These are phyloP conservation scores for Napeogenes inachia DNA, from an alignment of 2,888 invertebrate genomes.

Conservation along the genomic window DNA sequence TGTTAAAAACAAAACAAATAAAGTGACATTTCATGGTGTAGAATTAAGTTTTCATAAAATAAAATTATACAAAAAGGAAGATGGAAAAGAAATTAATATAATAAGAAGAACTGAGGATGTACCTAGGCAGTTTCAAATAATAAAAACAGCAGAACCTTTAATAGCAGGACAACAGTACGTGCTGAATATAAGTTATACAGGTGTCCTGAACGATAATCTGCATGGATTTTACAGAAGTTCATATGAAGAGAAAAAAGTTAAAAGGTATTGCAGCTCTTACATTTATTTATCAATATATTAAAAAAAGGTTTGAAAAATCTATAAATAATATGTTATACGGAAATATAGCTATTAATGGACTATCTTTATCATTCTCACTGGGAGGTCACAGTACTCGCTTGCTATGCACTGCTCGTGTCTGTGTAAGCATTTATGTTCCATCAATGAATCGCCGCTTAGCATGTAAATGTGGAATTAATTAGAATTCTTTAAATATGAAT, in stretches of 20 bases:
- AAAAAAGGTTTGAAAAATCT: not conserved
- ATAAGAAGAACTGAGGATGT: conserved; percentile 73
- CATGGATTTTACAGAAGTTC: conserved; percentile 91
- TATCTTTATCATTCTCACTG: conserved; percentile 20
- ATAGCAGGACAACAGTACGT: conserved; percentile 79
- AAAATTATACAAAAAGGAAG: conserved; percentile 68
- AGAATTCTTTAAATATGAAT: not conserved
- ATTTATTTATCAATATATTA: not conserved
- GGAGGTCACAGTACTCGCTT: conserved; percentile 19
- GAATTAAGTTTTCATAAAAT: conserved; percentile 81
- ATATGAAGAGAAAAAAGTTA: conserved; percentile 82
- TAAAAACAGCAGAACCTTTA: conserved; percentile 78
- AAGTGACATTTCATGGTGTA: conserved; percentile 85
- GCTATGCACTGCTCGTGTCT: conserved; percentile 17
- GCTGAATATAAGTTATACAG: conserved; percentile 83
- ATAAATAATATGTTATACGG: not conserved
- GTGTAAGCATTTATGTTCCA: conserved; percentile 18
- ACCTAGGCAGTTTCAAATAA: conserved; percentile 82
- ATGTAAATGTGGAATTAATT: conserved; percentile 25
- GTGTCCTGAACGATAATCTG: conserved; percentile 84
- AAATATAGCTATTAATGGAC: conserved; percentile 14
- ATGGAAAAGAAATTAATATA: conserved; percentile 48
- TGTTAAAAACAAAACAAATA: conserved; percentile 78
- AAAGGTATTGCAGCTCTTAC: conserved; percentile 73
- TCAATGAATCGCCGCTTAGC: conserved; percentile 22